phyloP scores from a whole-genome alignment of 2,888 invertebrate genomes.

The Chorisops tibialis region DNA sequence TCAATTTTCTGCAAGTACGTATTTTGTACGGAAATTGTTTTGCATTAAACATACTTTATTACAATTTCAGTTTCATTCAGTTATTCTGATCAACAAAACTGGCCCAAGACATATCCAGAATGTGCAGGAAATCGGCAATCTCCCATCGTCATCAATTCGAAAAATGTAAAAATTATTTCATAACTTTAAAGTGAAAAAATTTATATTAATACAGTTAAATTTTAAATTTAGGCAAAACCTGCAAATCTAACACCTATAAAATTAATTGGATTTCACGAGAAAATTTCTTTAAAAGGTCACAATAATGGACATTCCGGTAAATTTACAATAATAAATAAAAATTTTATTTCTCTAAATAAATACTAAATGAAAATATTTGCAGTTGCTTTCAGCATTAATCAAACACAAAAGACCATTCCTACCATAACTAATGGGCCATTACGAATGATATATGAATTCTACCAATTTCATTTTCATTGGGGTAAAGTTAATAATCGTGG shows the following conservation, averaged over 20 bases:
- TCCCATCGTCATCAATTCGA: background rate
- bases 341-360: too few species aligned
- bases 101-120: background rate
- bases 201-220: too few species aligned
- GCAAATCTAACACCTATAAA: background rate
- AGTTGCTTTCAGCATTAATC: background rate
- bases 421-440: background rate
- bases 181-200: background rate
- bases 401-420: background rate
- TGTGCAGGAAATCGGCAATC: constrained; percentile 5
- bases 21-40: too few species aligned
- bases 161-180: background rate
- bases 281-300: background rate
- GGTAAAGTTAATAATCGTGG: constrained; percentile 48
- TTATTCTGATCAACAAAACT: background rate
- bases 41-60: too few species aligned
- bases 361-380: background rate
- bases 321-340: background rate
- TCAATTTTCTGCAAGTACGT: too few species aligned
- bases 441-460: constrained; percentile 57
- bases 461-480: constrained; percentile 70
- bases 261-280: background rate
- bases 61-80: too few species aligned
- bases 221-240: background rate
- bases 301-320: constrained; percentile 15